Evolutionary conservation across 2,888 invertebrate genomes (phyloP).

Genomic region (Dryococelus australis): DNA sequence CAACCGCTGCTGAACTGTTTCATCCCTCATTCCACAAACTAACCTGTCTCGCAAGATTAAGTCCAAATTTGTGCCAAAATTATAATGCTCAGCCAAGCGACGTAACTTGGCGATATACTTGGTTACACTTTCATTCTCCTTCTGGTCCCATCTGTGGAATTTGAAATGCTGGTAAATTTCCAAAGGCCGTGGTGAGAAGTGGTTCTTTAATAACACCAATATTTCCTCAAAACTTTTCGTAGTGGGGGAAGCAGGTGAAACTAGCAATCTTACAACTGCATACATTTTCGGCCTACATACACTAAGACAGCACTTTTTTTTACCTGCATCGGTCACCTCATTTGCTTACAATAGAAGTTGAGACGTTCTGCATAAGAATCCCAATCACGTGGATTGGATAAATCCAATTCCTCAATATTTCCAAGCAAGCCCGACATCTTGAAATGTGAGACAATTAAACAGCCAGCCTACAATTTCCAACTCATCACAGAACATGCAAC

Average conservation of each 20-base stretch:
- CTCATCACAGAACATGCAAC: no score
- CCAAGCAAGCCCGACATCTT: no score
- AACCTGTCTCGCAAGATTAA: constrained; percentile 29
- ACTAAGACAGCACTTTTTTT: constrained; percentile 4
- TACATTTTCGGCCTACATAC: constrained; percentile 23
- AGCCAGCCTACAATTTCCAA: no score
- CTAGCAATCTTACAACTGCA: constrained; percentile 16
- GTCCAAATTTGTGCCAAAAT: constrained; percentile 32
- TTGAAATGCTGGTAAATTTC: constrained; percentile 29
- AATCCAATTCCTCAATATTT: no score
- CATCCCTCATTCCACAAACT: constrained; percentile 32
- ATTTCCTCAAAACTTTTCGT: constrained; percentile 17
- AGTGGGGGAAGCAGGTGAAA: not conserved
- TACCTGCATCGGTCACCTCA: not conserved
- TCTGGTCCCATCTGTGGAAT: no score
- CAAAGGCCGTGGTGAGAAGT: constrained; percentile 31
- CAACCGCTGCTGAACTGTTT: constrained; percentile 24
- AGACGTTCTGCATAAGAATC: not conserved
- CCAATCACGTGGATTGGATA: not conserved
- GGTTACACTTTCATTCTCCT: not conserved
- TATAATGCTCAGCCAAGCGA: constrained; percentile 26
- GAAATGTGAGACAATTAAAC: no score
- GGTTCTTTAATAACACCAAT: not conserved
- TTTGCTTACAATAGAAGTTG: not conserved
- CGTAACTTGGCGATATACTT: constrained; percentile 32